Evolutionary conservation across 35 echinoderm and acorn worm genomes (phyloP).

Genomic region (Eucidaris tribuloides): DNA sequence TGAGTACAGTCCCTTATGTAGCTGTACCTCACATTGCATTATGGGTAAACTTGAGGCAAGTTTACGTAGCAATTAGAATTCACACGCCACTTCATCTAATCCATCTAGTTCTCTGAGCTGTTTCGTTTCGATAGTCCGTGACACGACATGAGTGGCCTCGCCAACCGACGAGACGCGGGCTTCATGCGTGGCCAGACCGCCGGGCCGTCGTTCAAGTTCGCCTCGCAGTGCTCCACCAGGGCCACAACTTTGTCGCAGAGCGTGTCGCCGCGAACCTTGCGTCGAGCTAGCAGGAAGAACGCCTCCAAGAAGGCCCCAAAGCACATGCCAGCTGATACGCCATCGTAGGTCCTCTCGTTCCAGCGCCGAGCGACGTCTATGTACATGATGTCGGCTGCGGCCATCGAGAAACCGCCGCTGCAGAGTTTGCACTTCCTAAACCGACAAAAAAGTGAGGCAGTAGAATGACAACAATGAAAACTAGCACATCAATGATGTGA

Average conservation of each 20-base stretch:
- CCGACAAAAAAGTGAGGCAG: too few species aligned
- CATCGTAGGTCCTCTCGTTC: slow-evolving; percentile 43
- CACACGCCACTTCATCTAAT: neutral
- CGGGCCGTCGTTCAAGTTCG: slow-evolving; percentile 21
- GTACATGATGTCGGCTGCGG: slow-evolving; percentile 72
- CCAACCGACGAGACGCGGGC: neutral
- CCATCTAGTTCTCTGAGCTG: neutral
- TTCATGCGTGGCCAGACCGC: slow-evolving; percentile 25
- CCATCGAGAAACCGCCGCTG: slow-evolving; percentile 54
- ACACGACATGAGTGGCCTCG: slow-evolving; percentile 26
- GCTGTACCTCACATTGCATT: neutral
- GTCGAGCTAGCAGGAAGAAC: slow-evolving; percentile 60
- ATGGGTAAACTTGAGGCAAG: neutral
- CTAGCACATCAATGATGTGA: too few species aligned
- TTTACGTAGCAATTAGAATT: too few species aligned
- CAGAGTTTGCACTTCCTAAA: slow-evolving; percentile 71
- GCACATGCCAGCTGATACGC: slow-evolving; percentile 55
- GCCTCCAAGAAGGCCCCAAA: slow-evolving; percentile 79
- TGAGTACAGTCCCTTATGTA: too few species aligned
- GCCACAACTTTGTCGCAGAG: slow-evolving; percentile 38
- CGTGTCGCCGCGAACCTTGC: slow-evolving; percentile 54
- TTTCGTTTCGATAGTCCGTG: neutral
- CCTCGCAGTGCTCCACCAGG: slow-evolving; percentile 68
- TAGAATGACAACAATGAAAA: too few species aligned
- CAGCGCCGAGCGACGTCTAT: slow-evolving; percentile 80